These are phyloP conservation scores for Elysia chlorotica DNA, from an alignment of 1,140 invertebrate genomes.

Conservation along the genomic window DNA sequence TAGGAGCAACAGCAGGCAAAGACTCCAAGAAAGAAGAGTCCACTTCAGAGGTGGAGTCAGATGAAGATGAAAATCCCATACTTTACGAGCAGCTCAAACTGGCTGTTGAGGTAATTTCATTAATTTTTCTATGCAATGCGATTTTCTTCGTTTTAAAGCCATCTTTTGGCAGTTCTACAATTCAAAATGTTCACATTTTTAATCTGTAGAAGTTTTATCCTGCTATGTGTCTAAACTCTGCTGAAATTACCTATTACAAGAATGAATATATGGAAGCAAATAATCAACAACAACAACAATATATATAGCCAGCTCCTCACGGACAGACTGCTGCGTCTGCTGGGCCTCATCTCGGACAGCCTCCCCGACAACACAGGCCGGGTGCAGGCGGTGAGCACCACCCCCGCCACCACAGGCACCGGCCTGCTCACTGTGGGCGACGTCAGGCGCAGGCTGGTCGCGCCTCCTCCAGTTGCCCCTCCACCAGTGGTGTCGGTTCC, in stretches of 20 bases:
- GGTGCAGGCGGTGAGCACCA: neutral
- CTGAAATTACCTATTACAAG: too few species aligned
- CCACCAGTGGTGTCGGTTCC: neutral
- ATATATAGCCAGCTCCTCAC: constrained; percentile 78
- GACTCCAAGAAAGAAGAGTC: constrained; percentile 20
- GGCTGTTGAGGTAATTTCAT: constrained; percentile 75
- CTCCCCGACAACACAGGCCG: constrained; percentile 67
- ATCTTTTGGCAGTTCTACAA: too few species aligned
- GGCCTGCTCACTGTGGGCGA: too few species aligned
- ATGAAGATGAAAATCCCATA: constrained; percentile 56
- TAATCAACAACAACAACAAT: neutral
- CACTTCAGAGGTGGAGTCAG: constrained; percentile 27
- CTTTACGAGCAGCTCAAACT: constrained; percentile 72
- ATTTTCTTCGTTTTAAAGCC: too few species aligned
- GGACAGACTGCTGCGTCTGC: constrained; percentile 77
- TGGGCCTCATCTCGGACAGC: constrained; percentile 80
- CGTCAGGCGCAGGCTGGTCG: too few species aligned
- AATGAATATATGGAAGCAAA: neutral
- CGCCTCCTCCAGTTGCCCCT: constrained; percentile 2
- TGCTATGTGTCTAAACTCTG: too few species aligned
- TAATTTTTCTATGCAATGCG: too few species aligned
- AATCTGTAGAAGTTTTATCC: too few species aligned
- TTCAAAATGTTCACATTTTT: too few species aligned
- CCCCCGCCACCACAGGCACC: constrained; percentile 23
- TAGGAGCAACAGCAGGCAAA: too few species aligned